These are phyloP conservation scores for Dynastes grantii DNA, from an alignment of 2,888 invertebrate genomes.

Conservation along the genomic window DNA sequence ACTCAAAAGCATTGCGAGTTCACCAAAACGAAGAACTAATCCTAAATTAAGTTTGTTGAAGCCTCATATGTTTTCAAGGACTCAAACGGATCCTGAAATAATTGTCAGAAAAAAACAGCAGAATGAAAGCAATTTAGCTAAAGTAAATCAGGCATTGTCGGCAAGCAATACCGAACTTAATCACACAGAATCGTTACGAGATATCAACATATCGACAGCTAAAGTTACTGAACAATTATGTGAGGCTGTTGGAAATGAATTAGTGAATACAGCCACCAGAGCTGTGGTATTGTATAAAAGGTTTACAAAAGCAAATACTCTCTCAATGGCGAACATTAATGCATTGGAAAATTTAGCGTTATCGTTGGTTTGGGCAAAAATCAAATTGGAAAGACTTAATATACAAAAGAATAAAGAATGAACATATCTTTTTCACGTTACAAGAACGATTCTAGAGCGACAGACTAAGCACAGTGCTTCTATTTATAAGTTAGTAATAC, in stretches of 20 bases:
- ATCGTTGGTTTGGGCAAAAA: slow-evolving; percentile 34
- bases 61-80: slow-evolving; percentile 4
- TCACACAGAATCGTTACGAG: neutral
- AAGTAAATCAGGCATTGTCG: slow-evolving; percentile 2
- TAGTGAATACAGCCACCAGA: slow-evolving; percentile 9
- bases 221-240: slow-evolving; percentile 32
- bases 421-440: no score
- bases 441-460: no score
- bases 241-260: slow-evolving; percentile 21
- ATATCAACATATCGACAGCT: slow-evolving; percentile 22
- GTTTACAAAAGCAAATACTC: neutral
- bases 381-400: slow-evolving; percentile 28
- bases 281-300: slow-evolving; percentile 11
- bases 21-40: neutral
- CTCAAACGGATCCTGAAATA: slow-evolving; percentile 28
- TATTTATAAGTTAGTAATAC: neutral
- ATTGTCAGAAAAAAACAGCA: slow-evolving; percentile 12
- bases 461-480: neutral
- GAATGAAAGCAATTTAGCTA: neutral
- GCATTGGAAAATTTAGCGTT: slow-evolving; percentile 29
- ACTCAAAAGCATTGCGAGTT: neutral
- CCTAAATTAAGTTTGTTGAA: neutral
- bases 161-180: slow-evolving; percentile 9
- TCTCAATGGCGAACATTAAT: neutral
- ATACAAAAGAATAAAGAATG: neutral